phyloP scores from a whole-genome alignment of 2,888 invertebrate species.

The Dorcus hopei region DNA sequence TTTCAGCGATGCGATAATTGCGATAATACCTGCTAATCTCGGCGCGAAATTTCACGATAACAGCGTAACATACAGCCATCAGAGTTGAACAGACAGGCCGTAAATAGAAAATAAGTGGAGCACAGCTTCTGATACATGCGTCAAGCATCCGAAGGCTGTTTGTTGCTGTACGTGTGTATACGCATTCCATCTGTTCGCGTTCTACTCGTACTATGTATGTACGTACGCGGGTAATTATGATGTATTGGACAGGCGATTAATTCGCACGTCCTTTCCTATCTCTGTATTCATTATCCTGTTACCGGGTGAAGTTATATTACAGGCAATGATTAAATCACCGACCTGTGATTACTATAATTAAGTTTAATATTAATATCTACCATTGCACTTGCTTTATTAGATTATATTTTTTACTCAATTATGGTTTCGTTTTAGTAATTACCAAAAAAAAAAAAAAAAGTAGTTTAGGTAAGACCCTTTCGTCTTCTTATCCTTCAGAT shows the following conservation, averaged over 20 bases:
- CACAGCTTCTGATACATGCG: slow-evolving; percentile 26
- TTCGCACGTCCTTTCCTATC: slow-evolving; percentile 28
- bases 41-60: neutral
- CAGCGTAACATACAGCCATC: neutral
- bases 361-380: slow-evolving; percentile 5
- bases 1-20: neutral
- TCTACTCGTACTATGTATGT: slow-evolving; percentile 10
- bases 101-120: slow-evolving; percentile 23
- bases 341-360: slow-evolving; percentile 15
- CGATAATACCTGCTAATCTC: neutral
- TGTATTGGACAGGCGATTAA: slow-evolving; percentile 31
- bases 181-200: slow-evolving; percentile 17
- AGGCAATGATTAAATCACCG: slow-evolving; percentile 21
- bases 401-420: slow-evolving; percentile 3
- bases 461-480: no score
- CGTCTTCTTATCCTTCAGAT: no score
- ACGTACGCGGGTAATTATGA: slow-evolving; percentile 28
- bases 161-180: slow-evolving; percentile 24
- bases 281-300: slow-evolving; percentile 24
- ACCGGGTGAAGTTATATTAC: slow-evolving; percentile 18
- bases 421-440: neutral
- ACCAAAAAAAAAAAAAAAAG: no score
- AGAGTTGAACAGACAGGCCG: slow-evolving; percentile 2
- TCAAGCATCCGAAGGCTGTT: slow-evolving; percentile 27
- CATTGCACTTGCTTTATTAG: slow-evolving; percentile 9